Evolutionary conservation across 2,113 vertebrate species (phyloP).

Genomic region (Chaetops frenatus): DNA sequence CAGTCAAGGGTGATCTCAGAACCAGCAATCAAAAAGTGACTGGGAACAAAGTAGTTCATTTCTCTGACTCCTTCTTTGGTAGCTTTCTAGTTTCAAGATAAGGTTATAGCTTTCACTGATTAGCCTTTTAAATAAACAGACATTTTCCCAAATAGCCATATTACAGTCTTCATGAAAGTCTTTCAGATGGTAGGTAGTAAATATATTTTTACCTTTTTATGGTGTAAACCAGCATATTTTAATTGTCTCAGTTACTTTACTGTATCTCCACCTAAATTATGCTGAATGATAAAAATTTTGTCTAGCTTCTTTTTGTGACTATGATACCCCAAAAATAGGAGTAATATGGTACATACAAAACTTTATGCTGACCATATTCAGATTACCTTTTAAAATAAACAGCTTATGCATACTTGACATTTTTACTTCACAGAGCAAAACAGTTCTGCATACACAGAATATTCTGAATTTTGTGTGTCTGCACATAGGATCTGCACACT

Average conservation of each 20-base stretch:
- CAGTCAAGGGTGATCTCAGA: not conserved
- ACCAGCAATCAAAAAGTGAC: not conserved
- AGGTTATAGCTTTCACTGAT: not conserved
- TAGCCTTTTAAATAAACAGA: not conserved
- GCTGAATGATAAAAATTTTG: not conserved
- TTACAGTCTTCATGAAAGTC: not conserved
- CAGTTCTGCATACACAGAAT: accelerated
- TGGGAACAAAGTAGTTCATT: not conserved
- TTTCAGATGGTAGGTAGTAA: not conserved
- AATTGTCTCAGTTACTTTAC: not conserved
- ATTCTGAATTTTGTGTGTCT: not conserved
- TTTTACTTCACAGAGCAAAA: not conserved
- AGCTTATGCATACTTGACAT: not conserved
- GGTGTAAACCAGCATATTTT: not conserved
- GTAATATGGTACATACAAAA: not conserved
- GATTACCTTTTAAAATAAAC: not conserved
- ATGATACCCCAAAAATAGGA: not conserved
- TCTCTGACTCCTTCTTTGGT: not conserved
- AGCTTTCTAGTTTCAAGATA: not conserved
- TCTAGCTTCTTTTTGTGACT: not conserved
- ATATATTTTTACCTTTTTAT: not conserved
- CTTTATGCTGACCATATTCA: not conserved
- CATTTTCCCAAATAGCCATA: not conserved
- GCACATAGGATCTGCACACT: not conserved
- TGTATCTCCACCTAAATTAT: not conserved